Base-by-base conservation (phyloP, 1,140 invertebrate genomes). In the Laupala kohalensis region DNA sequence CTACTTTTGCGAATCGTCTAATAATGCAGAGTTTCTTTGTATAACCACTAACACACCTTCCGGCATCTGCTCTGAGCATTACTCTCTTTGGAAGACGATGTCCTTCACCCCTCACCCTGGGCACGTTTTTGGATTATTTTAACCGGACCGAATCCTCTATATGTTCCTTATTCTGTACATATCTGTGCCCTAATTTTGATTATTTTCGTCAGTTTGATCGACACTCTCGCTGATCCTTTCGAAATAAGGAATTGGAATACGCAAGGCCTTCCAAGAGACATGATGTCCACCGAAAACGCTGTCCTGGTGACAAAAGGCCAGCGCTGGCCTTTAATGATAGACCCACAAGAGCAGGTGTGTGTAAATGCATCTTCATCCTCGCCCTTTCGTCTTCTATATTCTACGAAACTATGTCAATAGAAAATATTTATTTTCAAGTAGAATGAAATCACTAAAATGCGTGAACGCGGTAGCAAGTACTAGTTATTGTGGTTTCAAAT, bases 241-340 rank as follows among this genome's bases (percentile, higher is more conserved):
- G 90, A 93, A 75, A 89, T 95, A 73, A 84, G 92, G 3, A 85
- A 88, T 63, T 95, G 93, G 94, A 94, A 94, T 77, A 85, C 88
- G 0, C 88, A 87, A 76, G 92, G 92, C 2, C 78, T 95, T 26
- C 93, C 93, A 0, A 86, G 89, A 75, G 93, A 96, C 79, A 85
- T 86, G 29, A 86, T 94, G 19, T 95, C 92, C 9, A 92, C 90
- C 0, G 93, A 95, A 80, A 96, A 95, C 80, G 93, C 91, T 2
- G 91, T 95, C 65, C 81, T 95, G 30, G 92, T 93, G 0, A 95
- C 90, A 0, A 84, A 88, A 65, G 89, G 91, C 0, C 82, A 87
- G 25, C 84, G 91, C 23, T 95, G 93, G 92, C 91, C 93, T 0
- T 83, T 95, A 1, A 93, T 94, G 86, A 94, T 95, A 73, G 93